Evolutionary conservation across 2,797 vertebrate species (phyloP).

Genomic region (Phylloscopus collybita): DNA sequence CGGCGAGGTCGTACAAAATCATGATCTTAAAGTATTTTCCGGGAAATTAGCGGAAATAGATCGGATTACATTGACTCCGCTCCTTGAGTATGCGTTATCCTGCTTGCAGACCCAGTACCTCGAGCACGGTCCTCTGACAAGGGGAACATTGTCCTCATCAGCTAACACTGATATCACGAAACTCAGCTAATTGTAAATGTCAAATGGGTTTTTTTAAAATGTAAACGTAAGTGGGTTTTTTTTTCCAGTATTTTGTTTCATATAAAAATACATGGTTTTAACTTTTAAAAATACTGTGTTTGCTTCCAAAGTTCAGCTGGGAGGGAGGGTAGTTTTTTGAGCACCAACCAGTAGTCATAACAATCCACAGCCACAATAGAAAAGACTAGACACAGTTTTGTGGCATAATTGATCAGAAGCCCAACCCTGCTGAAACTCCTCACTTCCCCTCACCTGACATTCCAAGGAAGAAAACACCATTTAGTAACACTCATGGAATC

Average conservation of each 20-base stretch:
- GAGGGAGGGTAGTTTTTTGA: neutral
- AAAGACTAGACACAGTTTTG: neutral
- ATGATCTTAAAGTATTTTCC: neutral
- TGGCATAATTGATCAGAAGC: neutral
- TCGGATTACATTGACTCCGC: fast-evolving
- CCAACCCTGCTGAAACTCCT: neutral
- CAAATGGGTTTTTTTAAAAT: neutral
- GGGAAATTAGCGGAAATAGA: neutral
- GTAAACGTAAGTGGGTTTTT: no score
- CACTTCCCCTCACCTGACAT: neutral
- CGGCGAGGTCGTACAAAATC: fast-evolving
- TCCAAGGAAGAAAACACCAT: neutral
- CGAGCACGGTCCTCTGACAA: neutral
- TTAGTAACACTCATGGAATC: neutral
- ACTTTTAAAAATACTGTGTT: neutral
- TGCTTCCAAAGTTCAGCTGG: neutral
- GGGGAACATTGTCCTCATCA: constrained; percentile 18
- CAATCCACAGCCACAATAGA: neutral
- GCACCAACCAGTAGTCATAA: neutral
- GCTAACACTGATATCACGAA: neutral
- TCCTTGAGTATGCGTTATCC: neutral
- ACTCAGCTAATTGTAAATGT: neutral
- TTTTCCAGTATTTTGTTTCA: neutral
- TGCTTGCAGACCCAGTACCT: neutral
- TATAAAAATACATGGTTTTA: neutral